phyloP scores from a whole-genome alignment of 1,140 invertebrate genomes.

The Coenobita brevimanus region DNA sequence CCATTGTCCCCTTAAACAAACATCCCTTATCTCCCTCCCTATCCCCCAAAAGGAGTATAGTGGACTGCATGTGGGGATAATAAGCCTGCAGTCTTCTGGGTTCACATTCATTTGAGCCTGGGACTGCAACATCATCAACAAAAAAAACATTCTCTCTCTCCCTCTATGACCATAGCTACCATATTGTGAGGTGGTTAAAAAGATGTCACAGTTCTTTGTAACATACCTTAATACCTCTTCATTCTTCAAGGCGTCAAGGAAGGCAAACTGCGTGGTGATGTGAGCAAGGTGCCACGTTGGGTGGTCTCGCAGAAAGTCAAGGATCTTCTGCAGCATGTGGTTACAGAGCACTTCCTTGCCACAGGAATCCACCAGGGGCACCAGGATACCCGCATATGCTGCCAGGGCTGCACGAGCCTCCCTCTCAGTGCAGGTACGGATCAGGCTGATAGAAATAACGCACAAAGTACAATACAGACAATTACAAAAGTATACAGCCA shows the following conservation, averaged over 20 bases:
- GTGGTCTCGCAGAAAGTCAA: conserved; percentile 59
- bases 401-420: conserved; percentile 32
- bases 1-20: too few relatives aligned
- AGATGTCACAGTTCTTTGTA: too few relatives aligned
- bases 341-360: conserved; percentile 57
- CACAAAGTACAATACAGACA: background rate
- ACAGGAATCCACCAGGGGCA: conserved; percentile 55
- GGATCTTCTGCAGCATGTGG: conserved; percentile 52
- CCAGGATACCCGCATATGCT: conserved; percentile 23
- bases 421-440: conserved; percentile 42
- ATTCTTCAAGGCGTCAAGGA: conserved; percentile 85
- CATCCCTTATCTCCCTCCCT: too few relatives aligned
- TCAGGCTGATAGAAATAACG: conserved; percentile 12
- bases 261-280: conserved; percentile 76
- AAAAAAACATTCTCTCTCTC: conserved; percentile 71
- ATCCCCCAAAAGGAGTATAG: too few relatives aligned
- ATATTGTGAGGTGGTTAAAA: too few relatives aligned
- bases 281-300: conserved; percentile 59
- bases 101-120: too few relatives aligned
- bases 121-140: too few relatives aligned
- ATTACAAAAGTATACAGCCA: background rate
- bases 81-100: too few relatives aligned
- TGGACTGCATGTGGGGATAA: too few relatives aligned
- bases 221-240: conserved; percentile 70
- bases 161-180: too few relatives aligned